A percentile compares a stretch with the other conserved stretches of the same genome.
Conservation (phyloP, 2,113 vertebrate genomes). For the Xiphophorus hellerii region DNA sequence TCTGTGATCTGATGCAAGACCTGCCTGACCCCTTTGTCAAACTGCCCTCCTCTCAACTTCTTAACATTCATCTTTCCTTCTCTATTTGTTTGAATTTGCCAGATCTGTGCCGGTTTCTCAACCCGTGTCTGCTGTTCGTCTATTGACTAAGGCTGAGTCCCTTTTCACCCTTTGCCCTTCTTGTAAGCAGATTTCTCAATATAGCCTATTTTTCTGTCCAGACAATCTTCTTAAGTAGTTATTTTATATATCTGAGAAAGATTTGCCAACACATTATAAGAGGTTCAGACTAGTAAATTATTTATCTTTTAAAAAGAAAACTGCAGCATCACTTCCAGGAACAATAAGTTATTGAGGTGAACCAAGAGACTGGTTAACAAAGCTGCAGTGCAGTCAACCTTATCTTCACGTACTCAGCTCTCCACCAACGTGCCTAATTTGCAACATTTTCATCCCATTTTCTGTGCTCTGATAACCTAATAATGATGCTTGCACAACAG, state of each 20-base stretch:
- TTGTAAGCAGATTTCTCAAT: background rate
- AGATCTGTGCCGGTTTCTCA: background rate
- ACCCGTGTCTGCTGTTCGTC: background rate
- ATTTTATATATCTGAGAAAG: background rate
- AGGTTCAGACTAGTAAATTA: background rate
- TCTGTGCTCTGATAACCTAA: background rate
- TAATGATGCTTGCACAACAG: background rate
- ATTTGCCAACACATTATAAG: background rate
- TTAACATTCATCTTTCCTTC: background rate
- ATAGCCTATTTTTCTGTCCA: background rate
- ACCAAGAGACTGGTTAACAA: background rate
- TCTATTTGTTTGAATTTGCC: background rate
- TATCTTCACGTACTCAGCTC: slow-evolving; percentile 23
- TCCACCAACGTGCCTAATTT: slow-evolving; percentile 3
- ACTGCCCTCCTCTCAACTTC: background rate
- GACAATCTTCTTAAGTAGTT: background rate
- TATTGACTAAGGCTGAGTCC: background rate
- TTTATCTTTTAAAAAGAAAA: background rate
- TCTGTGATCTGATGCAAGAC: background rate
- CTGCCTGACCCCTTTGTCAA: too few species aligned
- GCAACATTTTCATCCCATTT: background rate
- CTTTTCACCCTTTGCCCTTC: background rate
- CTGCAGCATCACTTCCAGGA: background rate
- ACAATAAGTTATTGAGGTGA: background rate
- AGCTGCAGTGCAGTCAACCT: slow-evolving; percentile 22